Conservation (phyloP, 2,888 invertebrate genomes). For the Conops quadrifasciatus region DNA sequence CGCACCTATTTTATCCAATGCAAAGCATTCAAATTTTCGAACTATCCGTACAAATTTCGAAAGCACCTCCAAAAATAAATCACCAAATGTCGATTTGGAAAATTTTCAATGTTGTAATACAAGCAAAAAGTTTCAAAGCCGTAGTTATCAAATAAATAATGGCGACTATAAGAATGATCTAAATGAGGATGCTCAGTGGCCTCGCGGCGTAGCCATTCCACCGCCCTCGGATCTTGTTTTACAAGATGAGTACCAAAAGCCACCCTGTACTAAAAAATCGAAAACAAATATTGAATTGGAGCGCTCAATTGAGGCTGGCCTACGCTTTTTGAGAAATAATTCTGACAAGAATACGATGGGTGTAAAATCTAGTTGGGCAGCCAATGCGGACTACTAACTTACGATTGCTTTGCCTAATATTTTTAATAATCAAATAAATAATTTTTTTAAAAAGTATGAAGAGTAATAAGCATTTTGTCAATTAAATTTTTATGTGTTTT, state of each 20-base stretch:
- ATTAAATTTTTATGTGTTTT: background rate
- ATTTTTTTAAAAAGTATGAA: background rate
- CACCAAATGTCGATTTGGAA: conserved; percentile 37
- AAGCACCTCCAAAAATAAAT: background rate
- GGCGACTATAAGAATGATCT: conserved; percentile 22
- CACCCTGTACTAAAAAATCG: conserved; percentile 48
- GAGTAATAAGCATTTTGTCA: background rate
- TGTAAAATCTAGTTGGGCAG: conserved; percentile 61
- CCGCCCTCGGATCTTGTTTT: conserved; percentile 75
- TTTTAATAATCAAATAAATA: background rate
- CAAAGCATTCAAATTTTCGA: background rate
- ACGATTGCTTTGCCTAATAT: background rate
- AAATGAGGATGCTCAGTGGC: conserved; percentile 16
- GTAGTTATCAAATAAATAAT: conserved; percentile 44
- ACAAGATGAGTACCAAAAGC: conserved; percentile 54
- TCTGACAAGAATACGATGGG: conserved; percentile 65
- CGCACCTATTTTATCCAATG: conserved; percentile 69
- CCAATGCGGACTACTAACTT: conserved; percentile 61
- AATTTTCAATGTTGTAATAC: conserved; percentile 51
- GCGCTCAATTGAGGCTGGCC: conserved; percentile 68
- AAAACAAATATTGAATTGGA: conserved; percentile 60
- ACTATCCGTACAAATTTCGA: conserved; percentile 54
- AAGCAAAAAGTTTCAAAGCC: conserved; percentile 53
- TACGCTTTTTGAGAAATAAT: conserved; percentile 68
- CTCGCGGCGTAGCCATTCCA: conserved; percentile 69